Percentiles rank a stretch among this genome's conserved stretches.
These are phyloP conservation scores for Drosophila basisetae DNA, from an alignment of 2,888 invertebrate genomes.

Conservation along the genomic window DNA sequence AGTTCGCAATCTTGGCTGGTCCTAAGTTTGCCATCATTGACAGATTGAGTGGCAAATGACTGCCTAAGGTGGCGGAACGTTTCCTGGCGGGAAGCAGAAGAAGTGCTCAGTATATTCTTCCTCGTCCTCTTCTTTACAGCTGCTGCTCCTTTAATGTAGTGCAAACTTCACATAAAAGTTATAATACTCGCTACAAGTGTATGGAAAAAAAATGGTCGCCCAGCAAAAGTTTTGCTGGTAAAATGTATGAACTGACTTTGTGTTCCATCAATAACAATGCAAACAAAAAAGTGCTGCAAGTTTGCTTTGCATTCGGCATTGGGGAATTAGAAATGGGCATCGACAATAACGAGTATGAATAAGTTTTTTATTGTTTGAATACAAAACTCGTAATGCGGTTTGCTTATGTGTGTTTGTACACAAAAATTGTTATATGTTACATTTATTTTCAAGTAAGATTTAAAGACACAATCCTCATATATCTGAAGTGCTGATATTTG, in stretches of 20 bases:
- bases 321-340: slow-evolving; percentile 9
- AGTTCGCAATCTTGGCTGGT: too few species aligned
- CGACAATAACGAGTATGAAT: slow-evolving; percentile 18
- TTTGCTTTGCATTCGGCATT: slow-evolving; percentile 1
- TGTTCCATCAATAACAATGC: slow-evolving; percentile 32
- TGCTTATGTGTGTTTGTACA: not conserved
- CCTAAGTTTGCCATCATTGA: too few species aligned
- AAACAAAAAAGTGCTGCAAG: not conserved
- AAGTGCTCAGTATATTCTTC: too few species aligned
- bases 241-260: slow-evolving; percentile 43
- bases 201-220: not conserved
- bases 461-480: not conserved
- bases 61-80: too few species aligned
- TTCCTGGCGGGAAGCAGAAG: too few species aligned
- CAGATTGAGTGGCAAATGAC: too few species aligned
- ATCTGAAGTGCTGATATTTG: not conserved
- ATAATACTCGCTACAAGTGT: not conserved
- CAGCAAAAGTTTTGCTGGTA: slow-evolving; percentile 35
- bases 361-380: slow-evolving; percentile 17
- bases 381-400: not conserved
- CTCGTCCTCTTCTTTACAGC: too few species aligned
- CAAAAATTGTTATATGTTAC: not conserved
- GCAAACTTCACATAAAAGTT: not conserved
- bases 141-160: not conserved
- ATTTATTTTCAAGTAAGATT: not conserved